Percentiles rank a stretch among this genome's conserved stretches.
phyloP scores from a whole-genome alignment of 2,797 vertebrate genomes.

The Gymnoscopelus microlampas region DNA sequence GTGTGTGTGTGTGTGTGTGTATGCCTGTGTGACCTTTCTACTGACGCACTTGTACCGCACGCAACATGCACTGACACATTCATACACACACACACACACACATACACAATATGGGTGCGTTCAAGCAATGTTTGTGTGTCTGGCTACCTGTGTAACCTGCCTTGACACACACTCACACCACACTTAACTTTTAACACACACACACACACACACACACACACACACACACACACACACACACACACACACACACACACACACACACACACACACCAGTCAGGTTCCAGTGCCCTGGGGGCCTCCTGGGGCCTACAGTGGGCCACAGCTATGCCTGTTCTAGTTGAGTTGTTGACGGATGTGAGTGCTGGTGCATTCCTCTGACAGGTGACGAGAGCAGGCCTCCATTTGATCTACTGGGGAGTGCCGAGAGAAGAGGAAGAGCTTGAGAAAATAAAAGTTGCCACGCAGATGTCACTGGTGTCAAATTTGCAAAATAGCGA shows the following conservation, averaged over 20 bases:
- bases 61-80: neutral
- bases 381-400: conserved; percentile 76
- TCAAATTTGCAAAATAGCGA: conserved; percentile 24
- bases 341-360: conserved; percentile 75
- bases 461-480: conserved; percentile 40
- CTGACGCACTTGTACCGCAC: neutral
- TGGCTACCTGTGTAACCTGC: neutral
- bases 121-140: neutral
- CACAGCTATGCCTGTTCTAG: conserved; percentile 62
- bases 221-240: conserved; percentile 27
- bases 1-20: conserved; percentile 6
- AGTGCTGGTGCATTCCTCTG: conserved; percentile 81
- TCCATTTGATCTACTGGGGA: conserved; percentile 82
- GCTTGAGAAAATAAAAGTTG: conserved; percentile 52
- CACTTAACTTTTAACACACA: neutral
- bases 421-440: conserved; percentile 83
- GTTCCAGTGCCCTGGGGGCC: conserved; percentile 51
- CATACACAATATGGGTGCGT: neutral
- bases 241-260: conserved; percentile 2
- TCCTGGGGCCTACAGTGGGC: conserved; percentile 63
- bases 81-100: neutral
- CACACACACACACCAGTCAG: conserved; percentile 42
- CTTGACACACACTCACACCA: neutral
- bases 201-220: neutral
- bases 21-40: neutral